phyloP scores from a whole-genome alignment of 2,888 invertebrate genomes.

The Boloria selene region DNA sequence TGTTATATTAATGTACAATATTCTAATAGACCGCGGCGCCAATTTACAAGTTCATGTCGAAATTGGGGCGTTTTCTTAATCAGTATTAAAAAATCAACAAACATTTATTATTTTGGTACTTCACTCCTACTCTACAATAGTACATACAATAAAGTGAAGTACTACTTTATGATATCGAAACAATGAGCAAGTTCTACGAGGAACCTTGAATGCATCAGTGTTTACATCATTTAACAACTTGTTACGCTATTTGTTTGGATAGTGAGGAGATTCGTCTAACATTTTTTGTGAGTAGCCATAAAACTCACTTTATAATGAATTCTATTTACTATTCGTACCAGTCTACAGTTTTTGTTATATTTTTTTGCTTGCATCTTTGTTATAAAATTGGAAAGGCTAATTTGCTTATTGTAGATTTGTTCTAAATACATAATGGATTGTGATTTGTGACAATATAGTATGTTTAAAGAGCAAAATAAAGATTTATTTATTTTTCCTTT shows the following conservation, averaged over 20 bases:
- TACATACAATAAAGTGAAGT: too few species aligned
- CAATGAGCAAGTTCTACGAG: constrained; percentile 30
- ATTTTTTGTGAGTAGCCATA: constrained; percentile 7
- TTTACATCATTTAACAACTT: constrained; percentile 45
- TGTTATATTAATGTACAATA: too few species aligned
- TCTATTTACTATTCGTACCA: constrained; percentile 4
- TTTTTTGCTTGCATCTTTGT: not conserved
- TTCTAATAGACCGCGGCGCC: too few species aligned
- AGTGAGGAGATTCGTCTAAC: constrained; percentile 5
- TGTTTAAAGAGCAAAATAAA: too few species aligned
- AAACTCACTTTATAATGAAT: not conserved
- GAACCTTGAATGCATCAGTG: constrained; percentile 40
- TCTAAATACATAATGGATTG: constrained; percentile 1
- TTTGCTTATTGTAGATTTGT: not conserved
- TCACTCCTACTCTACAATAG: too few species aligned
- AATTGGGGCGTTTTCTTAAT: too few species aligned
- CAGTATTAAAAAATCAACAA: too few species aligned
- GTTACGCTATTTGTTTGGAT: constrained; percentile 34
- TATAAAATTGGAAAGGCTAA: constrained; percentile 3
- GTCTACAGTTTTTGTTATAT: constrained; percentile 3
- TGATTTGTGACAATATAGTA: not conserved
- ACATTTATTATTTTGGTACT: too few species aligned
- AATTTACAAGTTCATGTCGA: too few species aligned
- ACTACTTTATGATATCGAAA: not conserved
- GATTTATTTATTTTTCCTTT: too few species aligned